phyloP scores from a whole-genome alignment of 2,888 invertebrate species.

The Stictocephala bisonia region DNA sequence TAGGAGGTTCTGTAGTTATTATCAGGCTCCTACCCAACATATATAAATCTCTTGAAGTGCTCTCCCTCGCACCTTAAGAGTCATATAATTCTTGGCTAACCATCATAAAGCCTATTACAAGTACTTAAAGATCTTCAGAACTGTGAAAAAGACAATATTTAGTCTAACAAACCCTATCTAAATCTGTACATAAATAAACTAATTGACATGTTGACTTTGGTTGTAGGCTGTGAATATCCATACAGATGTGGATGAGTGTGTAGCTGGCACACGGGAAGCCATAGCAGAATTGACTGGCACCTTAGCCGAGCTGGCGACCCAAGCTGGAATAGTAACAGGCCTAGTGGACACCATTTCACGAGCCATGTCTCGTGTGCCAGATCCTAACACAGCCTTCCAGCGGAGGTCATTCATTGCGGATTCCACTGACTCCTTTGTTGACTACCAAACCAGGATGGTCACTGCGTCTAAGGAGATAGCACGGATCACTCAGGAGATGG shows the following conservation, averaged over 20 bases:
- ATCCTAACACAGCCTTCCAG: constrained; percentile 62
- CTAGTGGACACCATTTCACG: constrained; percentile 92
- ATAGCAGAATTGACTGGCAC: constrained; percentile 83
- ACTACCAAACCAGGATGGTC: constrained; percentile 98
- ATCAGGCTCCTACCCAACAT: no score
- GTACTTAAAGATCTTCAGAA: background rate
- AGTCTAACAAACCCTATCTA: no score
- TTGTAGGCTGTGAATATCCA: constrained; percentile 81
- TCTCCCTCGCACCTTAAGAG: no score
- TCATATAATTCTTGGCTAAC: no score
- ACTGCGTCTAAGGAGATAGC: constrained; percentile 94
- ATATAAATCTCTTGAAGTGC: no score
- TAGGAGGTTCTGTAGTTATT: no score
- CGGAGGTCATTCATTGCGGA: constrained; percentile 66
- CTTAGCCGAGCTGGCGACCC: constrained; percentile 85
- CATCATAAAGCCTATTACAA: no score
- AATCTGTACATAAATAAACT: background rate
- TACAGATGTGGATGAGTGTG: constrained; percentile 84
- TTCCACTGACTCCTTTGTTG: constrained; percentile 84
- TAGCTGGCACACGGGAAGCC: constrained; percentile 80
- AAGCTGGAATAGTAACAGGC: constrained; percentile 89
- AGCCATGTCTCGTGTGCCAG: constrained; percentile 84
- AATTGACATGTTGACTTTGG: background rate
- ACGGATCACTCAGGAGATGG: constrained; percentile 92
- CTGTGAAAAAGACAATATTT: background rate